Percentiles rank a stretch among this genome's conserved stretches.
phyloP scores from a whole-genome alignment of 53 echinoderm and acorn worm species.

The Hippasteria phrygiana region DNA sequence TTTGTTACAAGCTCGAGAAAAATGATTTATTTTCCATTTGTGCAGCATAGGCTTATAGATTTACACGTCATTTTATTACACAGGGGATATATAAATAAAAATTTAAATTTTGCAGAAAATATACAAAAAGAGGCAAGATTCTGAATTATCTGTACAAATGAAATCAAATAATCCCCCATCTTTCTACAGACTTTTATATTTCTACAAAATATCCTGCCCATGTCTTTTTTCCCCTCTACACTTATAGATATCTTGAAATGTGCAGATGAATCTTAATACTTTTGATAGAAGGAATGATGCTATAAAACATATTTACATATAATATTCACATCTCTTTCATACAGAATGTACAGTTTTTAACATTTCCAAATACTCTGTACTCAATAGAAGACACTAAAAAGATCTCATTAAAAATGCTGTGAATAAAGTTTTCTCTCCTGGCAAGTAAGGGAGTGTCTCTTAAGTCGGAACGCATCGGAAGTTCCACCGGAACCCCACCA shows the following conservation, averaged over 20 bases:
- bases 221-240: not conserved
- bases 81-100: too few species aligned
- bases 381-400: slow-evolving; percentile 5
- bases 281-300: slow-evolving; percentile 16
- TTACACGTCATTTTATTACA: too few species aligned
- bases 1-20: too few species aligned
- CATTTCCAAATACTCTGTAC: not conserved
- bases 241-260: slow-evolving; percentile 7
- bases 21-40: too few species aligned
- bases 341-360: slow-evolving; percentile 25
- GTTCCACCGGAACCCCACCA: too few species aligned
- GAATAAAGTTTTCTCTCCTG: not conserved
- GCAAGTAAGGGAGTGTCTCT: too few species aligned
- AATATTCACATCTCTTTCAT: slow-evolving; percentile 30
- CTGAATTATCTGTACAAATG: not conserved
- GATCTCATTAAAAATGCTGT: not conserved
- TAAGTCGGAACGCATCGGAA: too few species aligned
- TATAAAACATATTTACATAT: slow-evolving; percentile 55
- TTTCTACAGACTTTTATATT: slow-evolving; percentile 2
- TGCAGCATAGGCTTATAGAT: too few species aligned
- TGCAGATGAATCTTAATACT: slow-evolving; percentile 6
- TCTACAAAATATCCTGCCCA: not conserved
- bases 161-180: not conserved
- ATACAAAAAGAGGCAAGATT: too few species aligned
- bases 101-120: too few species aligned